Conservation (phyloP, 2,888 invertebrate genomes). For the Therioaphis trifolii region DNA sequence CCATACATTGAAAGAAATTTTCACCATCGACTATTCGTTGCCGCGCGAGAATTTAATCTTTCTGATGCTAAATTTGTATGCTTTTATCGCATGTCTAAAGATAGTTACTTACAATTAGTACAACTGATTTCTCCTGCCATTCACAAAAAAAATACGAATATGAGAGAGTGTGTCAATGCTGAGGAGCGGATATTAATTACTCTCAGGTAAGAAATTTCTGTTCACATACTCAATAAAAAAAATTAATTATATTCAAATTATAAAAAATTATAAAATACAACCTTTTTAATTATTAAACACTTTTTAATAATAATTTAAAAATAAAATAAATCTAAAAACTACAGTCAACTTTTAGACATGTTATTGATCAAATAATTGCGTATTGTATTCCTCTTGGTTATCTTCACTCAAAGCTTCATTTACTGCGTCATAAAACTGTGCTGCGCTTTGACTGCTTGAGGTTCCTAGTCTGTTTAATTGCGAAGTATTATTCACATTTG, state of each 20-base stretch:
- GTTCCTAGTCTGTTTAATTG: background rate
- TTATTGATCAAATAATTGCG: background rate
- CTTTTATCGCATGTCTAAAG: no score
- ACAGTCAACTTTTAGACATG: background rate
- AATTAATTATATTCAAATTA: slow-evolving; percentile 10
- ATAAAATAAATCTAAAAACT: background rate
- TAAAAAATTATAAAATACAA: slow-evolving; percentile 8
- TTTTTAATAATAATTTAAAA: slow-evolving; percentile 12
- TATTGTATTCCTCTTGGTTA: slow-evolving; percentile 8
- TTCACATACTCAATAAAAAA: slow-evolving; percentile 16
- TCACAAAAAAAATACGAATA: no score
- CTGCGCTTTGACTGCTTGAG: background rate
- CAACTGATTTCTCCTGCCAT: no score
- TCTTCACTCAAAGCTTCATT: slow-evolving; percentile 13
- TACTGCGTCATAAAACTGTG: background rate
- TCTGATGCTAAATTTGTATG: no score
- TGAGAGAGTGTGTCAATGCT: background rate
- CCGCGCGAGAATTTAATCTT: no score
- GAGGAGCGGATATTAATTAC: slow-evolving; percentile 21
- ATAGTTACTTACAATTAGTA: no score
- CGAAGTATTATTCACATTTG: background rate
- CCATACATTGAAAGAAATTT: no score
- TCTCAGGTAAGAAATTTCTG: slow-evolving; percentile 15
- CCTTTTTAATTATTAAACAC: background rate
- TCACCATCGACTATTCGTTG: no score